These are phyloP conservation scores for Pitta sordida DNA, from an alignment of 2,113 vertebrate species.

Conservation along the genomic window DNA sequence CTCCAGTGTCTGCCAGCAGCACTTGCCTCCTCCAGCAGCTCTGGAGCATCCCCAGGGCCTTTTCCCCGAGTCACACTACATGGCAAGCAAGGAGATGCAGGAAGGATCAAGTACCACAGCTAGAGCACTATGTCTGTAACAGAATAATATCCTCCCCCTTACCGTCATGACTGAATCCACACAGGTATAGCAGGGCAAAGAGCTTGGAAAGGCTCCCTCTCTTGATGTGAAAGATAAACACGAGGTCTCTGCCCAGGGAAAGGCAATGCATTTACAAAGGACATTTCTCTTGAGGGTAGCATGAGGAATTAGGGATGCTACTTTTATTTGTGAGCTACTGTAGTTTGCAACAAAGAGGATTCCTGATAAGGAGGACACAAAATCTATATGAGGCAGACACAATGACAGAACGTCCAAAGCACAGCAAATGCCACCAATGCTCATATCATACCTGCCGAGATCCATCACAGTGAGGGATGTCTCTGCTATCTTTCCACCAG, in stretches of 20 bases:
- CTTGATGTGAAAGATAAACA: neutral
- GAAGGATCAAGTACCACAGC: neutral
- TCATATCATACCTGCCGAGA: neutral
- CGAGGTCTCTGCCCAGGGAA: neutral
- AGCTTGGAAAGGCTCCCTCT: neutral
- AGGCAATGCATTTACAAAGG: neutral
- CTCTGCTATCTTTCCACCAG: neutral
- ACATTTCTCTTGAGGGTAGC: neutral
- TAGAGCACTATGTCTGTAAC: neutral
- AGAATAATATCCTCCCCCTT: neutral
- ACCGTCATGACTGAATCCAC: neutral
- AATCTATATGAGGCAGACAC: neutral
- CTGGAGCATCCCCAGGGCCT: neutral
- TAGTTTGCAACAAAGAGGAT: neutral
- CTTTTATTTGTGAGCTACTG: neutral
- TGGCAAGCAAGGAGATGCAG: fast-evolving
- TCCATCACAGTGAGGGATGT: neutral
- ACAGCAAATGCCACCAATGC: neutral
- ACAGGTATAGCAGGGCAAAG: neutral
- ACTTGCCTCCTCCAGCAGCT: neutral
- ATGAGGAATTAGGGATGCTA: neutral
- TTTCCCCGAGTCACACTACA: neutral
- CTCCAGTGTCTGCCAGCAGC: neutral
- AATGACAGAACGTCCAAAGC: neutral
- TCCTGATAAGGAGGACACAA: neutral